These are phyloP conservation scores for Pseudococcus jackbeardsleyi DNA, from an alignment of 2,888 invertebrate species.

Conservation along the genomic window DNA sequence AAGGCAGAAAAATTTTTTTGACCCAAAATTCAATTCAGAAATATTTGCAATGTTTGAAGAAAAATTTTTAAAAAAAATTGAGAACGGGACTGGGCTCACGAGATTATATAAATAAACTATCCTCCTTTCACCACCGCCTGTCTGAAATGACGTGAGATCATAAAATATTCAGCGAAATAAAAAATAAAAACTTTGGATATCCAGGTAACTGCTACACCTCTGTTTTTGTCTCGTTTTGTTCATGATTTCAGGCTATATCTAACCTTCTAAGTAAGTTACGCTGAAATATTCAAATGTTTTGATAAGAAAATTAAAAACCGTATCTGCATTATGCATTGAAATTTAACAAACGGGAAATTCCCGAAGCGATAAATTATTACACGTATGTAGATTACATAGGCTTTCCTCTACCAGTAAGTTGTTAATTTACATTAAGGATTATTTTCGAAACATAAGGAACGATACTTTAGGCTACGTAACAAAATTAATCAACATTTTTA, in stretches of 20 bases:
- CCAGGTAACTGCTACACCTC: no score
- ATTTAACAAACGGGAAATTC: slow-evolving; percentile 5
- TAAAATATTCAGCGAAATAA: no score
- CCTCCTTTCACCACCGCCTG: no score
- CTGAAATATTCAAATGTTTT: slow-evolving; percentile 1
- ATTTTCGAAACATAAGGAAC: slow-evolving; percentile 27
- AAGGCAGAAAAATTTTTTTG: no score
- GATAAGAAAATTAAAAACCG: neutral
- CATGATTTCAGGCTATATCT: neutral
- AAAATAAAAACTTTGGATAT: no score
- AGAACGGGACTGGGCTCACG: no score
- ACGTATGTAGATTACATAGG: slow-evolving; percentile 21
- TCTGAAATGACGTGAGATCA: no score
- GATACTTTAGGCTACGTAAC: neutral
- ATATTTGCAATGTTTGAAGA: no score
- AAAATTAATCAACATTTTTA: slow-evolving; percentile 1
- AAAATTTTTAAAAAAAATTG: no score
- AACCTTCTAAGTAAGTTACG: neutral
- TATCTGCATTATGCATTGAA: neutral
- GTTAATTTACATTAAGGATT: slow-evolving; percentile 44
- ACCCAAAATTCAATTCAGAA: no score
- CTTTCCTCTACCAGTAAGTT: slow-evolving; percentile 18
- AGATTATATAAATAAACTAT: no score
- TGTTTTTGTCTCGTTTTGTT: neutral
- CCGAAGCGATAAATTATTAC: slow-evolving; percentile 41